Evolutionary conservation across 2,797 vertebrate genomes (phyloP).

Genomic region (Ambastaia sidthimunki): DNA sequence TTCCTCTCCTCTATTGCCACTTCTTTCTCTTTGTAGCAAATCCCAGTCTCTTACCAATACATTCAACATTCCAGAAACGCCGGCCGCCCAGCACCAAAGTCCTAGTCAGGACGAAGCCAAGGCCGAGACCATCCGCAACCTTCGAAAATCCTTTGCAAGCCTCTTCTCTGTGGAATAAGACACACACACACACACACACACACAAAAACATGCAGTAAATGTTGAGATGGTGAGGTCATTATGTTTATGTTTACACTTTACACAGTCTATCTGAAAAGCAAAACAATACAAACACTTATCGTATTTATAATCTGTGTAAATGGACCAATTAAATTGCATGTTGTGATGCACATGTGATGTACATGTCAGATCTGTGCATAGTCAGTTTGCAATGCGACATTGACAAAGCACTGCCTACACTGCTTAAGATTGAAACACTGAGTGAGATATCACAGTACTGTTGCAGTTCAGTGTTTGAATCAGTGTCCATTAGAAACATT

Average conservation of each 20-base stretch:
- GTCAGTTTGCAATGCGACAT: slow-evolving; percentile 10
- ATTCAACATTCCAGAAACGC: slow-evolving; percentile 95
- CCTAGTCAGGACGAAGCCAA: slow-evolving; percentile 93
- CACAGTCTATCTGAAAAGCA: slow-evolving; percentile 9
- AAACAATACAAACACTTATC: not conserved
- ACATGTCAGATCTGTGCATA: slow-evolving; percentile 1
- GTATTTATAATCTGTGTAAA: slow-evolving; percentile 2
- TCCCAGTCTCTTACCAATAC: slow-evolving; percentile 97
- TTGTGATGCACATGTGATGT: not conserved
- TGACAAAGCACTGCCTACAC: slow-evolving; percentile 41
- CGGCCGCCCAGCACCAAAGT: slow-evolving; percentile 82
- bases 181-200: slow-evolving; percentile 60
- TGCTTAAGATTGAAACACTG: slow-evolving; percentile 19
- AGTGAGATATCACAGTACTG: slow-evolving; percentile 1
- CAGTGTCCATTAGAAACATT: slow-evolving; percentile 28
- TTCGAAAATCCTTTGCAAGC: slow-evolving; percentile 94
- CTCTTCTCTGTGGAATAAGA: slow-evolving; percentile 83
- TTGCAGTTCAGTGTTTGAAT: slow-evolving; percentile 19
- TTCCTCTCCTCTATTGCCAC: slow-evolving; percentile 75
- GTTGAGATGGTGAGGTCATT: slow-evolving; percentile 57
- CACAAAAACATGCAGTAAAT: slow-evolving; percentile 53
- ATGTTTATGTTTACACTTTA: slow-evolving; percentile 12
- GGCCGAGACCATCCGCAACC: slow-evolving; percentile 92
- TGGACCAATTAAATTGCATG: slow-evolving; percentile 40
- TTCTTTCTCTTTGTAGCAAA: slow-evolving; percentile 83